A percentile compares a stretch with the other conserved stretches of the same genome.
Evolutionary conservation across 2,113 vertebrate species (phyloP).

Genomic region (Rhabdornis inornatus): DNA sequence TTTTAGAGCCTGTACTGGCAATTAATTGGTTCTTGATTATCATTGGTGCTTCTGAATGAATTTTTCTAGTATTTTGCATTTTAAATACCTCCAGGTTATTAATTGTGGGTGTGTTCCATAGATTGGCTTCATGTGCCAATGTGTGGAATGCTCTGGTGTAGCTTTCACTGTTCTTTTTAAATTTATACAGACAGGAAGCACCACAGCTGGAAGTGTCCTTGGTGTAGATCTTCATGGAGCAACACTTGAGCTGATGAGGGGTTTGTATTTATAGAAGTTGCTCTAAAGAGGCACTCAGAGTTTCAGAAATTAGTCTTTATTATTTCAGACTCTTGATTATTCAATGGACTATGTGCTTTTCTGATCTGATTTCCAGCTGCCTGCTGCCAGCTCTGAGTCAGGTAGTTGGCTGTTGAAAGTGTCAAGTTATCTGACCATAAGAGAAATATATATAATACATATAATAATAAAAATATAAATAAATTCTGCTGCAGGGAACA

Average conservation of each 20-base stretch:
- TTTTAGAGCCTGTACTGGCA: background rate
- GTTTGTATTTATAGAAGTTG: background rate
- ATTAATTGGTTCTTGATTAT: background rate
- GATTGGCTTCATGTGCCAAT: background rate
- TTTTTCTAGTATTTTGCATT: background rate
- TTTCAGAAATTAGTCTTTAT: background rate
- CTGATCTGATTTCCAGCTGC: background rate
- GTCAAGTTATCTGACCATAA: background rate
- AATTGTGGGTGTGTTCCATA: background rate
- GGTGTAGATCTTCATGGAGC: background rate
- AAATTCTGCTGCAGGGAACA: background rate
- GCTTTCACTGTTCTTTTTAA: background rate
- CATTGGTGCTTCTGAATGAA: background rate
- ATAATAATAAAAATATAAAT: background rate
- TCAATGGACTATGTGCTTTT: background rate
- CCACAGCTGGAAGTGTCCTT: background rate
- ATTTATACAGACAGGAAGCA: background rate
- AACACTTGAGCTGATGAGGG: background rate
- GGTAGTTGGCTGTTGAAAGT: background rate
- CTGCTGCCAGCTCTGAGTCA: background rate
- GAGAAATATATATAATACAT: background rate
- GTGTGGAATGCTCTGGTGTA: background rate
- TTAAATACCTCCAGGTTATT: background rate
- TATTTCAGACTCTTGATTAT: background rate
- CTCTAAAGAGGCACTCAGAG: background rate